phyloP scores from a whole-genome alignment of 2,113 vertebrate species.

The Dermatemys mawii region DNA sequence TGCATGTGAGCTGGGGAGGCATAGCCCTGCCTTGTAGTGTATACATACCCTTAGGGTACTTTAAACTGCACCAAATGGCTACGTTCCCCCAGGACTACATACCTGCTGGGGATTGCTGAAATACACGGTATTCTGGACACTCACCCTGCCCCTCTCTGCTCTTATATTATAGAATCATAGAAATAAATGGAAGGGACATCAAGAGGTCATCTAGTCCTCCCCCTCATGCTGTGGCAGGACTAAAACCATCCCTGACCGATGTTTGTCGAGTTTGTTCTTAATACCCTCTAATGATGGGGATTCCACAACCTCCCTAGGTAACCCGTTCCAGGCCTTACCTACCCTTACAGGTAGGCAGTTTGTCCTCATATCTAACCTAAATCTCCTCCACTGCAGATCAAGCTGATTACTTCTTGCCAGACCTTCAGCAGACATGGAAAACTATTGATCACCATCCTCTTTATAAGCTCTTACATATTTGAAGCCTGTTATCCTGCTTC shows the following conservation, averaged over 20 bases:
- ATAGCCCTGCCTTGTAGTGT: no score
- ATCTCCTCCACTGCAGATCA: background rate
- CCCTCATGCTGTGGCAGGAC: background rate
- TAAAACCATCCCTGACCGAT: background rate
- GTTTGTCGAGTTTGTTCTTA: background rate
- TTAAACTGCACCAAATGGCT: background rate
- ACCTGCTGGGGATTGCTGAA: background rate
- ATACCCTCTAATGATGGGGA: background rate
- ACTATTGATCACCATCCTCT: background rate
- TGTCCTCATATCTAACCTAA: background rate
- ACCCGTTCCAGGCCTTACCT: no score
- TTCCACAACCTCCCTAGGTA: background rate
- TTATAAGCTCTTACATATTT: background rate
- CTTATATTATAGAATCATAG: no score
- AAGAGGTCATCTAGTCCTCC: background rate
- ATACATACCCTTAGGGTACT: background rate
- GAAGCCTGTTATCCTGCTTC: background rate
- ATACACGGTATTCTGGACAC: background rate
- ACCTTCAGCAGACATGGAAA: background rate
- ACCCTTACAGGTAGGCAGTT: background rate
- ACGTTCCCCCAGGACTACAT: background rate
- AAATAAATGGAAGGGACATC: background rate
- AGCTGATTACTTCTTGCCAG: background rate
- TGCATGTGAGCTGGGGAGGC: no score
- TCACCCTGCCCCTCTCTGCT: background rate